These are phyloP conservation scores for Remorina albescens DNA, from an alignment of 2,797 vertebrate species.

Conservation along the genomic window DNA sequence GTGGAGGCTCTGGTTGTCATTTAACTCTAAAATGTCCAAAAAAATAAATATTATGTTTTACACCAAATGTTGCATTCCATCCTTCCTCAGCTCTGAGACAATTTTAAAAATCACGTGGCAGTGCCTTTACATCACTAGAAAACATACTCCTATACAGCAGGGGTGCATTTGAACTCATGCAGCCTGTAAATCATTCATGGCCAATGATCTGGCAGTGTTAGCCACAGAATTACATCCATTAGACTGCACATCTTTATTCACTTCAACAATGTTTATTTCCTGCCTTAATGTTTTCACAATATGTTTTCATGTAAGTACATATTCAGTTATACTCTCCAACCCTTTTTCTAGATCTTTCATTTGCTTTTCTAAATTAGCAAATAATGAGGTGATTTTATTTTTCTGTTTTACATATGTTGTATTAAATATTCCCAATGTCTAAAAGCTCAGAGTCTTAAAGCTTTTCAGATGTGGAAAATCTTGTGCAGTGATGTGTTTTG, in stretches of 20 bases:
- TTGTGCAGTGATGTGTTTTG: slow-evolving; percentile 2
- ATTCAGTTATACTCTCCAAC: background rate
- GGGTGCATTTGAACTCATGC: slow-evolving; percentile 32
- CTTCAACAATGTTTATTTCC: background rate
- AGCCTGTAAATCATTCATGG: slow-evolving; percentile 48
- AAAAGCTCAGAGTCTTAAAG: background rate
- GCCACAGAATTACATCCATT: slow-evolving; percentile 16
- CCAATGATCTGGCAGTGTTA: slow-evolving; percentile 20
- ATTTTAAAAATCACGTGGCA: background rate
- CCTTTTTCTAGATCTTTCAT: background rate
- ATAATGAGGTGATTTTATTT: no score
- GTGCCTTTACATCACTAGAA: slow-evolving; percentile 2
- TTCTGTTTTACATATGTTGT: background rate
- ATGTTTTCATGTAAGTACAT: background rate
- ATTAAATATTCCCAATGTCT: background rate
- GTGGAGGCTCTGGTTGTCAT: no score
- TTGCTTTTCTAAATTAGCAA: no score
- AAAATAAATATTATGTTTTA: no score
- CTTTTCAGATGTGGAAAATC: no score
- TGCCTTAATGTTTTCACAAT: background rate
- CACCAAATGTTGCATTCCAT: no score
- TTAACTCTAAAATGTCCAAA: no score
- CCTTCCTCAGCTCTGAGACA: background rate
- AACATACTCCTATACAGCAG: background rate
- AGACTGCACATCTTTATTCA: slow-evolving; percentile 1